Conservation (phyloP, 35 echinoderm and acorn worm genomes). For the Diadema setosum region DNA sequence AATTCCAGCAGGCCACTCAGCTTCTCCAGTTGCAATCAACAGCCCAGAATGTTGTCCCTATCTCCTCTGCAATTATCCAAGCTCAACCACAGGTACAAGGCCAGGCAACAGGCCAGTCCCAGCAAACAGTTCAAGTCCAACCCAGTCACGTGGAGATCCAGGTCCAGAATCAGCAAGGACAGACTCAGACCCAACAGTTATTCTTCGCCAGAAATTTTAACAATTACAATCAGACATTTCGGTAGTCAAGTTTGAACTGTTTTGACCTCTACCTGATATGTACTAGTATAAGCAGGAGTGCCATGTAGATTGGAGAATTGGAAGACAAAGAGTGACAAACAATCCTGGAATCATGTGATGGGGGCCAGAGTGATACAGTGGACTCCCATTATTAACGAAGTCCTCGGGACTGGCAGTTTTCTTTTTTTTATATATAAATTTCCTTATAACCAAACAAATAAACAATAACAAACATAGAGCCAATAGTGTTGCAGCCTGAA, state of each 20-base stretch:
- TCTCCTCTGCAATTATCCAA: conserved; percentile 25
- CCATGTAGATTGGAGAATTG: no score
- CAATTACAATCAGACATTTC: background rate
- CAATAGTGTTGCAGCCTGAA: no score
- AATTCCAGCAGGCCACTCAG: conserved; percentile 50
- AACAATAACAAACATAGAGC: no score
- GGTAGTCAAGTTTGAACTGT: background rate
- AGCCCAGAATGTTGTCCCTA: conserved; percentile 42
- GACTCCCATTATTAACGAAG: no score
- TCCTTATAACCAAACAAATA: no score
- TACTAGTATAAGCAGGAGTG: no score
- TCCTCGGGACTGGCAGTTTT: no score
- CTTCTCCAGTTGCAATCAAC: conserved; percentile 33
- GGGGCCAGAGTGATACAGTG: no score
- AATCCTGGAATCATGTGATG: no score
- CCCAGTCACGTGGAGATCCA: conserved; percentile 1
- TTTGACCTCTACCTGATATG: no score
- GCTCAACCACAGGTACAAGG: conserved; percentile 5
- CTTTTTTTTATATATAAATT: no score
- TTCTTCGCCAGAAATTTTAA: background rate
- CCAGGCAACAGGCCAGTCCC: conserved; percentile 29
- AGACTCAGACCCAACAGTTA: background rate
- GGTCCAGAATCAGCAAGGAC: conserved; percentile 12
- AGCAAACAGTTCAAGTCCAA: background rate
- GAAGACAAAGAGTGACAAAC: no score